Percentiles rank a stretch among this genome's conserved stretches.
phyloP scores from a whole-genome alignment of 2,113 vertebrate species.

The Sphyrna mokarran region DNA sequence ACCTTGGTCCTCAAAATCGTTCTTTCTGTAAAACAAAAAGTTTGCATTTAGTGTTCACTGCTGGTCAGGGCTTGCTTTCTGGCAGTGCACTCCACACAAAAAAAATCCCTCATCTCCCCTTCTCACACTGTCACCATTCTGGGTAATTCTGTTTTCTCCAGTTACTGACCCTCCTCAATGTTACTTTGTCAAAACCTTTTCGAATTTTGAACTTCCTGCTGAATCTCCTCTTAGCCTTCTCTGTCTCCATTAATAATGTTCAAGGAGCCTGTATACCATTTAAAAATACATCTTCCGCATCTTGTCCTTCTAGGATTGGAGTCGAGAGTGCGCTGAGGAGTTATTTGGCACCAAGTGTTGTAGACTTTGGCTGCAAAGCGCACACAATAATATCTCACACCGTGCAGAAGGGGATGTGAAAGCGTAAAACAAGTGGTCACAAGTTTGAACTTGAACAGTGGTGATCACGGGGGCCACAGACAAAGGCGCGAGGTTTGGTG shows the following conservation, averaged over 20 bases:
- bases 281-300: neutral
- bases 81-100: neutral
- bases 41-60: neutral
- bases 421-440: neutral
- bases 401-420: neutral
- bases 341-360: neutral
- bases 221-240: neutral
- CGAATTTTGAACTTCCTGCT: neutral
- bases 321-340: neutral
- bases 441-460: neutral
- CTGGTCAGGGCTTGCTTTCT: neutral
- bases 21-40: neutral
- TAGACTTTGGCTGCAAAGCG: neutral
- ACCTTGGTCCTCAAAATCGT: neutral
- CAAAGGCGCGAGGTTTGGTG: no score
- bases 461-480: neutral
- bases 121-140: no score
- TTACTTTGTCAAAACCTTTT: neutral
- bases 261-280: neutral
- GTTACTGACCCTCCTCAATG: neutral
- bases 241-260: neutral
- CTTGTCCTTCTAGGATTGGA: neutral
- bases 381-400: neutral
- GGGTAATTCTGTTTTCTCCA: no score
- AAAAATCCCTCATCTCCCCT: no score